Evolutionary conservation across 2,113 vertebrate genomes (phyloP), one percentile per base, ranked within the genome.

Genomic region (Triplophysa rosa): DNA sequence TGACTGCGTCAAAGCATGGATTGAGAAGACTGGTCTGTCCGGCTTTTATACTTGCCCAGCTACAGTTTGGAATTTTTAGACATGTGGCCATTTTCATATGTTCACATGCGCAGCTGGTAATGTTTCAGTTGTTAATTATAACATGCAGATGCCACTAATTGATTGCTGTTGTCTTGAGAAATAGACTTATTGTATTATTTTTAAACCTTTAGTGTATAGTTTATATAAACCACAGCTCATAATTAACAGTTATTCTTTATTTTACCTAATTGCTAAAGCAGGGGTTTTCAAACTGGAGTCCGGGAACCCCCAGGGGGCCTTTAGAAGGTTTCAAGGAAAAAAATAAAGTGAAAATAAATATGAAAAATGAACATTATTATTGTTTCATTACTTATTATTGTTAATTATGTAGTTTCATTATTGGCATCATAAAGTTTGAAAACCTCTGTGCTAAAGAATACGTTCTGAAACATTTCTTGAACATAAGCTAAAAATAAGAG

Each of bases 81-180:
- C 59, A 74, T 74, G 72, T 74, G 72, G 56, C 72, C 63, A 40
- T 62, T 74, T 74, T 45, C 37, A 29, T 49, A 47, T 42, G 40
- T 24, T 40, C 58, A 29, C 40, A 63, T 74, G 59, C 72, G 26
- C 72, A 74, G 72, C 59, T 74, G 58, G 26, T 74, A 23, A 24
- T 74, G 23, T 74, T 74, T 74, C 17, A 16, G 58, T 61, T 73
- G 70, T 29, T 63, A 63, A 47, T 49, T 63, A 63, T 63, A 74
- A 16, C 40, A 24, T 8, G 40, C 47, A 40, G 58, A 74, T 7
- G 10, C 21, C 21, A 42, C 58, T 49, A 26, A 63, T 62, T 74
- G 40, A 47, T 49, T 74, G 56, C 72, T 16, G 54, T 23, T 42
- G n/a, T 40, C n/a, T 33, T 40, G 54, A 40, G 33, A 72, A 72